These are phyloP conservation scores for Rhysida immarginata DNA, from an alignment of 1,140 invertebrate genomes.

Conservation along the genomic window DNA sequence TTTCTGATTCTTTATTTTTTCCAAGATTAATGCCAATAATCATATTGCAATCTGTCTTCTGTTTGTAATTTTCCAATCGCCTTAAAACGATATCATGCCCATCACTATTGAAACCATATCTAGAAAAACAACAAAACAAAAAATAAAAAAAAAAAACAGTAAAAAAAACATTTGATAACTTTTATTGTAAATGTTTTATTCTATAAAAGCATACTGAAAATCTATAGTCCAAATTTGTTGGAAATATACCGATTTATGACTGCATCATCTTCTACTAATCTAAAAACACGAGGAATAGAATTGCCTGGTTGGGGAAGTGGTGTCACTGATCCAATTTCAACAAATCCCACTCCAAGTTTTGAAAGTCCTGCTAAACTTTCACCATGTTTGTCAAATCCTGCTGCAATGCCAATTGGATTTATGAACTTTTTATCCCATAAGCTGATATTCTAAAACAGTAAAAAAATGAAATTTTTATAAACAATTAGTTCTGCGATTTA, in stretches of 20 bases:
- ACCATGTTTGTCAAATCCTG: conserved; percentile 95
- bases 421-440: conserved; percentile 54
- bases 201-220: neutral
- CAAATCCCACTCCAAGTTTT: conserved; percentile 81
- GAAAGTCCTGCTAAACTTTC: conserved; percentile 70
- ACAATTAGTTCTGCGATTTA: no score
- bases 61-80: conserved; percentile 42
- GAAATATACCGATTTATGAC: conserved; percentile 66
- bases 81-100: conserved; percentile 59
- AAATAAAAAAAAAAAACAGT: neutral
- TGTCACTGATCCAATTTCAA: conserved; percentile 93
- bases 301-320: conserved; percentile 85
- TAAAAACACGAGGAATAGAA: conserved; percentile 77
- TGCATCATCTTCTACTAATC: conserved; percentile 64
- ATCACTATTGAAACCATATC: conserved; percentile 90
- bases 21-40: conserved; percentile 81
- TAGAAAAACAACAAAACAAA: conserved; percentile 17
- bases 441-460: conserved; percentile 39
- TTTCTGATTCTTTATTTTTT: conserved; percentile 72
- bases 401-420: conserved; percentile 90
- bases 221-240: neutral
- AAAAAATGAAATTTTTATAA: neutral
- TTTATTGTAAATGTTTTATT: neutral
- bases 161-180: no score
- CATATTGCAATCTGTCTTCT: conserved; percentile 21